phyloP scores from a whole-genome alignment of 2,113 vertebrate species.

The Toxotes jaculatrix region DNA sequence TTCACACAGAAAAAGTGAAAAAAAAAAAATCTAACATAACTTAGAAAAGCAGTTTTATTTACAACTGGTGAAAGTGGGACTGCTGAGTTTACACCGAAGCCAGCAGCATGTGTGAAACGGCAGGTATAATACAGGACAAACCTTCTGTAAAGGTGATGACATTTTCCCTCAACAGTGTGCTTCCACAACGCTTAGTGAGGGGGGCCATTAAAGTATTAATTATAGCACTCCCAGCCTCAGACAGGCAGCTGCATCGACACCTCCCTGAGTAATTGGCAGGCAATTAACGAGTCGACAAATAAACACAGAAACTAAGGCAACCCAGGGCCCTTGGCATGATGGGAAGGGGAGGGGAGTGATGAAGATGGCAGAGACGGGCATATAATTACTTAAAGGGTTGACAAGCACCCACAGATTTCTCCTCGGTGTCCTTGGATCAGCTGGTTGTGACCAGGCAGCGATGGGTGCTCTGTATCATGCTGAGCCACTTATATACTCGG shows the following conservation, averaged over 20 bases:
- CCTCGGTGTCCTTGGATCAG: conserved; percentile 46
- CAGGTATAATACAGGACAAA: conserved; percentile 23
- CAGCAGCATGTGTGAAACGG: conserved; percentile 3
- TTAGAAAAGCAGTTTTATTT: neutral
- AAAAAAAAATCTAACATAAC: too few species aligned
- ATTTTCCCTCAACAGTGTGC: conserved; percentile 56
- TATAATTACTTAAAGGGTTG: conserved; percentile 75
- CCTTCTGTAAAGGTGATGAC: conserved; percentile 68
- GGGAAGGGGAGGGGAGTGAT: conserved; percentile 45
- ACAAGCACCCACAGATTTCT: conserved; percentile 57
- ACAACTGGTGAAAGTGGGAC: neutral
- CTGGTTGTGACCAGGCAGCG: conserved; percentile 38
- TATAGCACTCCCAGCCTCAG: conserved; percentile 75
- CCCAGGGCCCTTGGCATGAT: conserved; percentile 62
- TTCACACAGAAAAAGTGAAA: conserved; percentile 4
- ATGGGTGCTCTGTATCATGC: neutral
- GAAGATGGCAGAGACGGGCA: conserved; percentile 53
- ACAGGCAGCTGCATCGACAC: conserved; percentile 76
- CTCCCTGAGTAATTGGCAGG: conserved; percentile 83
- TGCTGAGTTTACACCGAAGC: neutral
- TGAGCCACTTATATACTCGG: conserved; percentile 20
- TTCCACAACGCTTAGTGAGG: conserved; percentile 48
- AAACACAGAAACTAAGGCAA: conserved; percentile 74
- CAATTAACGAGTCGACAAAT: conserved; percentile 84
- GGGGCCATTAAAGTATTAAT: conserved; percentile 82